Base-by-base conservation (phyloP, 2,113 vertebrate genomes). In the Otolemur garnettii region DNA sequence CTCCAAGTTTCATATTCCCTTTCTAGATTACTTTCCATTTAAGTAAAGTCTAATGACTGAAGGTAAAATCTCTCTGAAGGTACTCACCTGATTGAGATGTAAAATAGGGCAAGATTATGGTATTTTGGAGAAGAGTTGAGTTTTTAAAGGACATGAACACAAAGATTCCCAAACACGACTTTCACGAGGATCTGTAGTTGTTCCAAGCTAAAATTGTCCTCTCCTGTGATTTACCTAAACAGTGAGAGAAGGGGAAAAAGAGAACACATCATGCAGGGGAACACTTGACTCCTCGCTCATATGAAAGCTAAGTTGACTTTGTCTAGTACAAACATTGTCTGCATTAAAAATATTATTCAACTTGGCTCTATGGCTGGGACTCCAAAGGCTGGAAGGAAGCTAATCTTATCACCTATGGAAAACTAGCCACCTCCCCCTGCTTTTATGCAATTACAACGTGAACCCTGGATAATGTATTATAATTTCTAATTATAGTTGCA, bases 281-380 rank as follows among this genome's bases (percentile, higher is more conserved):
- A 35, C 94, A 86, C 81, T 90, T 45, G 77, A 82, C 59, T 15
- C 68, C 59, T 15, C 68, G 74, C 91, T 96, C 72, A 64, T 75
- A 78, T 77, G 93, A 96, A 97, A 0, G 9, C 4, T 14, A 92
- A 86, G 85, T 94, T 98, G 98, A 97, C 96, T 96, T 97, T 97
- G 92, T 85, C 95, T 96, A 96, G 59, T 84, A 57, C 77, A 97
- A 98, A 97, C 78, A 97, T 72, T 92, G 30, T 91, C 57, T 83
- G 71, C 45, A 14, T 96, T 87, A 59, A 96, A 94, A 93, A 91
- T 89, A 83, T 71, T 75, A 88, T 68, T 93, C 64, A 71, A 45
- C 59, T 35, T 83, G 75, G 33, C 93, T 90, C 19, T 97, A 21
- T 30, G 86, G 50, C 18, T 97, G 21, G 26, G 55, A 87, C 66